Percentiles rank a stretch among this genome's conserved stretches.
Evolutionary conservation across 2,888 invertebrate species (phyloP).

Genomic region (Ommatoiulus sabulosus): DNA sequence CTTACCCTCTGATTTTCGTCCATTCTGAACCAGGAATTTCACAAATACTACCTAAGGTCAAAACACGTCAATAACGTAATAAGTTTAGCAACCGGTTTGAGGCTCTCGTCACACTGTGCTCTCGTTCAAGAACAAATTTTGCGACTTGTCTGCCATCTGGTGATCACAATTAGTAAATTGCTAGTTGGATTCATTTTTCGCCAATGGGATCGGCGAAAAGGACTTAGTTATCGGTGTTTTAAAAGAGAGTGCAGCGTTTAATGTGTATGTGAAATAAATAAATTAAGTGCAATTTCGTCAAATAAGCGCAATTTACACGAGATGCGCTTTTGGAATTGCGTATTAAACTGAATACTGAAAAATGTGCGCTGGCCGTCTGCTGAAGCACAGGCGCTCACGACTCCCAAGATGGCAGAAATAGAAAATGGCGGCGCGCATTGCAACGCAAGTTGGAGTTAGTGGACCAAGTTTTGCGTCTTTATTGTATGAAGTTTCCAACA

Average conservation of each 20-base stretch:
- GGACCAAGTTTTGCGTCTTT: conserved; percentile 55
- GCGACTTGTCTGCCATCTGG: neutral
- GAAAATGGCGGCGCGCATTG: conserved; percentile 13
- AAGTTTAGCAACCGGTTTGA: neutral
- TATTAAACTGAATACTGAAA: neutral
- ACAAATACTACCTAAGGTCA: neutral
- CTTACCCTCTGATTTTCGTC: neutral
- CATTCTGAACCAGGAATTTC: neutral
- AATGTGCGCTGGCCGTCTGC: neutral
- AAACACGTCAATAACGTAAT: neutral
- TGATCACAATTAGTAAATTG: neutral
- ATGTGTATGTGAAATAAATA: too few species aligned
- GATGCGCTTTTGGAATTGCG: neutral
- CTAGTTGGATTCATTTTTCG: neutral
- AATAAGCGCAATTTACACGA: too few species aligned
- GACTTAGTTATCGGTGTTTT: neutral
- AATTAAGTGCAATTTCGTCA: too few species aligned
- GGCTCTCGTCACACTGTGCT: neutral
- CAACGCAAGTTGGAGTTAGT: conserved; percentile 56
- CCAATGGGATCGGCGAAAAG: neutral
- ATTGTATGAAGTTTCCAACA: conserved; percentile 55
- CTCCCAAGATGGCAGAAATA: neutral
- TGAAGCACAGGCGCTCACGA: neutral
- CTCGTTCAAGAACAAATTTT: too few species aligned
- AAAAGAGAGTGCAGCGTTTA: neutral